Evolutionary conservation across 2,888 invertebrate genomes (phyloP).

Genomic region (Saturnia japonica): DNA sequence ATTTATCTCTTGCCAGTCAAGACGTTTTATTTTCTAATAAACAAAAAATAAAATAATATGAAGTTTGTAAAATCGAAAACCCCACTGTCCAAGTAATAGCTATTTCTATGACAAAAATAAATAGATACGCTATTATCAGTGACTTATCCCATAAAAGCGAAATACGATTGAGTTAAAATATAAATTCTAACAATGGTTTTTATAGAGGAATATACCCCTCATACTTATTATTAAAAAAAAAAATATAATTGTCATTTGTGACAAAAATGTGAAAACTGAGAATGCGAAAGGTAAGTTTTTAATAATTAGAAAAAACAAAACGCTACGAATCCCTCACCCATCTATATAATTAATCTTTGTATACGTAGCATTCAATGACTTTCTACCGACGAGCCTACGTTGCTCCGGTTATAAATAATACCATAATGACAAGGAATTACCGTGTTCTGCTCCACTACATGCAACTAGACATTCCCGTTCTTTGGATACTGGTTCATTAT

Average conservation of each 20-base stretch:
- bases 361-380: conserved; percentile 45
- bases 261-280: not conserved
- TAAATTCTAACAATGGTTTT: no score
- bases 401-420: conserved; percentile 75
- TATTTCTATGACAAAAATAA: no score
- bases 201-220: no score
- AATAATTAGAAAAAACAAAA: not conserved
- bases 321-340: not conserved
- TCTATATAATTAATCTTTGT: conserved; percentile 44
- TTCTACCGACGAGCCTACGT: conserved; percentile 51
- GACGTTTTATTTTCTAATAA: not conserved
- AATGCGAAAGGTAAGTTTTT: not conserved
- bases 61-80: no score
- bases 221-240: no score
- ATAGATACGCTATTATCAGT: no score
- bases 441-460: conserved; percentile 68
- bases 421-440: conserved; percentile 80
- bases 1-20: not conserved
- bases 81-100: no score
- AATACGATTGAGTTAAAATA: no score
- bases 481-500: conserved; percentile 58
- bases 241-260: not conserved
- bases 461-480: conserved; percentile 56
- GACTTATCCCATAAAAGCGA: no score
- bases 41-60: no score